A percentile compares a stretch with the other conserved stretches of the same genome.
phyloP scores from a whole-genome alignment of 2,797 vertebrate genomes.

The Moxostoma hubbsi region DNA sequence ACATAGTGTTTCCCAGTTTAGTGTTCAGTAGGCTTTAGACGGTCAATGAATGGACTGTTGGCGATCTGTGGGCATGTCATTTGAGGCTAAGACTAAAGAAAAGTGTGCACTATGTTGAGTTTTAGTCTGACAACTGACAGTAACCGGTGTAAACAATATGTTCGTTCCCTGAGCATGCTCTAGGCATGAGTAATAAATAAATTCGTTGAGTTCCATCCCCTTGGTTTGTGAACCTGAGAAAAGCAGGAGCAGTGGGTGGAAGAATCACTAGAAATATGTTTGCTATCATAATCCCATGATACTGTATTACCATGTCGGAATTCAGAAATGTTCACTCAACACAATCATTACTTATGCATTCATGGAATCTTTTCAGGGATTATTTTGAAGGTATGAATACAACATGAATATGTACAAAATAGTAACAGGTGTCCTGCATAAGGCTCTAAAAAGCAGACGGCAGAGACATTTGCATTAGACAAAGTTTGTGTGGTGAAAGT shows the following conservation, averaged over 20 bases:
- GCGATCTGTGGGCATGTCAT: background rate
- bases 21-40: background rate
- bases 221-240: conserved; percentile 16
- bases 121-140: conserved; percentile 30
- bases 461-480: background rate
- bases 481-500: background rate
- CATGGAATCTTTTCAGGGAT: conserved; percentile 9
- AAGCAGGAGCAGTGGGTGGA: conserved; percentile 15
- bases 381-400: background rate
- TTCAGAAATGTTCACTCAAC: background rate
- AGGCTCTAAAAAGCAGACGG: background rate
- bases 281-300: conserved; percentile 1
- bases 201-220: conserved; percentile 19
- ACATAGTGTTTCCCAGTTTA: background rate
- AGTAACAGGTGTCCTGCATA: background rate
- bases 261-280: conserved; percentile 16
- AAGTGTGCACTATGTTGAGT: conserved; percentile 65
- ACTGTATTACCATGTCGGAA: conserved; percentile 5
- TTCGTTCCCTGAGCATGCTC: conserved; percentile 17
- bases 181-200: conserved; percentile 13
- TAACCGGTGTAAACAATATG: conserved; percentile 20
- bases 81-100: conserved; percentile 44
- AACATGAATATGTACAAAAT: conserved; percentile 1
- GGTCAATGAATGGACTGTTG: background rate
- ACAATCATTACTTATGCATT: conserved; percentile 21